Evolutionary conservation across 2,888 invertebrate genomes (phyloP).

Genomic region (Apotomis turbidana): DNA sequence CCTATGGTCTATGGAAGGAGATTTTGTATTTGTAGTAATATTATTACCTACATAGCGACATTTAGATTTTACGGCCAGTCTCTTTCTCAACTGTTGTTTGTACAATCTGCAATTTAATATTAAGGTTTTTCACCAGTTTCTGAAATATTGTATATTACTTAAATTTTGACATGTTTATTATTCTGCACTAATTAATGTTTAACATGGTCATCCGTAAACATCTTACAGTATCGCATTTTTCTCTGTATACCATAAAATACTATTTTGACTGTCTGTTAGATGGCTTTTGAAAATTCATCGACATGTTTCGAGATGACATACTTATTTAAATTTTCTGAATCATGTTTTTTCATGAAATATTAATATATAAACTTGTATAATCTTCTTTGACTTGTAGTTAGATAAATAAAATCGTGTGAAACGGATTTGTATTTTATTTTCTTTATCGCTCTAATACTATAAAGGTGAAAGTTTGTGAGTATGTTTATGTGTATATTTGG

Average conservation of each 20-base stretch:
- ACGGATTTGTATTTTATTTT: constrained; percentile 17
- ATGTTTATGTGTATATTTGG: too few relatives aligned
- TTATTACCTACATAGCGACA: neutral
- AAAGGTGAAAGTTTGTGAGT: too few relatives aligned
- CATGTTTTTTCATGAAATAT: constrained; percentile 7
- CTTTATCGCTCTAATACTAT: too few relatives aligned
- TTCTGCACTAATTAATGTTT: neutral
- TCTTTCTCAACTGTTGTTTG: too few relatives aligned
- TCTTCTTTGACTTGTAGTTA: constrained; percentile 18
- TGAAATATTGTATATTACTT: neutral
- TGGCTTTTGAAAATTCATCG: neutral
- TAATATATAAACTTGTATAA: constrained; percentile 12
- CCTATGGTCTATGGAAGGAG: too few relatives aligned
- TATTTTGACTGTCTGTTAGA: neutral
- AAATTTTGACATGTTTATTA: constrained; percentile 16
- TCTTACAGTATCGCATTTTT: neutral
- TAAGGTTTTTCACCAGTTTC: neutral
- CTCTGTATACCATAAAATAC: too few relatives aligned
- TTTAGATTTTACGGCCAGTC: too few relatives aligned
- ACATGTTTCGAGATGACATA: constrained; percentile 3
- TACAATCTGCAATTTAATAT: neutral
- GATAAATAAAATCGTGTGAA: constrained; percentile 36
- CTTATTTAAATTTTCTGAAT: neutral
- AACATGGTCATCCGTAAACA: neutral
- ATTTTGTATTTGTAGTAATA: too few relatives aligned